Percentiles rank a stretch among this genome's conserved stretches.
Conservation (phyloP, 2,797 vertebrate species). For the Labroides dimidiatus region DNA sequence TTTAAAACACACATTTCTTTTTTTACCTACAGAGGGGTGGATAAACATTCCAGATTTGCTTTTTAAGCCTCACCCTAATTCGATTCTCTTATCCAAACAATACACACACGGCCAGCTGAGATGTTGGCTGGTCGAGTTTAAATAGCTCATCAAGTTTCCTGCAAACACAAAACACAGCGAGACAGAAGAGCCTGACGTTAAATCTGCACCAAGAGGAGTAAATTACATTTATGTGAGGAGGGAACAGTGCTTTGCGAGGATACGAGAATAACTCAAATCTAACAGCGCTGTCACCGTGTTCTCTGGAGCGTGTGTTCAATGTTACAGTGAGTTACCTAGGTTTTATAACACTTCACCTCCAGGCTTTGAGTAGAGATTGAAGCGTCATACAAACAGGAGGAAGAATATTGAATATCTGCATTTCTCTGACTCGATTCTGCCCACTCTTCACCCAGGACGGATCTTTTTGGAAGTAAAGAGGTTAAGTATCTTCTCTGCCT, state of each 20-base stretch:
- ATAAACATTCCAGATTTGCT: slow-evolving; percentile 31
- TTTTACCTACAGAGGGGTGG: neutral
- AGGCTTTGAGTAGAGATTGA: no score
- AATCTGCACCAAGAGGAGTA: slow-evolving; percentile 20
- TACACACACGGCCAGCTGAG: slow-evolving; percentile 22
- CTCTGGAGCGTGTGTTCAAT: no score
- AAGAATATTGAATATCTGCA: no score
- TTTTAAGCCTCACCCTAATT: slow-evolving; percentile 23
- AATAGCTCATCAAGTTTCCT: slow-evolving; percentile 41
- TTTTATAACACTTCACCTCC: no score
- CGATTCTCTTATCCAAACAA: slow-evolving; percentile 54
- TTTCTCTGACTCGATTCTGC: no score
- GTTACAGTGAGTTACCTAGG: no score
- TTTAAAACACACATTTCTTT: neutral
- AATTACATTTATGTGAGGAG: neutral
- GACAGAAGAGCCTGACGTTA: slow-evolving; percentile 5
- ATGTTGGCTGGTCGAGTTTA: slow-evolving; percentile 34
- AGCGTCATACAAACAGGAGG: no score
- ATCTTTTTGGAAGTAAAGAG: no score
- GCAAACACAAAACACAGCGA: slow-evolving; percentile 13
- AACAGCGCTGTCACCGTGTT: neutral
- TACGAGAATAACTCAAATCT: neutral
- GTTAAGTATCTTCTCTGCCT: no score
- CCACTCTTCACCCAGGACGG: no score
- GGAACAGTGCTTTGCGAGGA: no score